Conservation (phyloP, 2,888 invertebrate genomes). For the Andrena dorsata region DNA sequence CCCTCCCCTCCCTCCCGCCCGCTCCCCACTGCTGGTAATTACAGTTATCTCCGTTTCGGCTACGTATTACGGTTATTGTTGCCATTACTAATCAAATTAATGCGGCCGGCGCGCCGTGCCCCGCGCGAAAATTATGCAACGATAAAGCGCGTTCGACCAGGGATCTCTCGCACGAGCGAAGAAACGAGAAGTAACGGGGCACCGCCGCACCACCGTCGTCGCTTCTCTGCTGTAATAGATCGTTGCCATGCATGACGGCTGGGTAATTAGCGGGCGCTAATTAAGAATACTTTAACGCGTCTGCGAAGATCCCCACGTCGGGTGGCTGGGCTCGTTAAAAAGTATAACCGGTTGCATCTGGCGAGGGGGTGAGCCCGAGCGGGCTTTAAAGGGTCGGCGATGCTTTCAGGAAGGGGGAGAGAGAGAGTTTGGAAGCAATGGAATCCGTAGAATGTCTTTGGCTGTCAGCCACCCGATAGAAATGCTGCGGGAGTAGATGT, state of each 20-base stretch:
- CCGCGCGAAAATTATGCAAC: conserved; percentile 40
- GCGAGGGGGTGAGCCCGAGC: no score
- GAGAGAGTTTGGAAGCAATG: no score
- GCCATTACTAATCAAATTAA: conserved; percentile 49
- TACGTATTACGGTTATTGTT: conserved; percentile 47
- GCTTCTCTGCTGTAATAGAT: conserved; percentile 2
- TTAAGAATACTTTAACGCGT: conserved; percentile 28
- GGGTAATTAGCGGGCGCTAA: conserved; percentile 24
- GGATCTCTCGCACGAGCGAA: not conserved
- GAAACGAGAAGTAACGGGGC: conserved; percentile 4
- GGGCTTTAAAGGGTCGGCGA: no score
- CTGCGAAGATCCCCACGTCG: not conserved
- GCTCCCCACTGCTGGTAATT: conserved; percentile 11
- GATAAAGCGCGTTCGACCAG: conserved; percentile 26
- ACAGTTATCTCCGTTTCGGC: conserved; percentile 36
- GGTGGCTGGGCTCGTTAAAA: not conserved
- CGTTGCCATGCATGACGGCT: conserved; percentile 5
- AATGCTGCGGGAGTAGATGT: no score
- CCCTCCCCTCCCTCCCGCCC: not conserved
- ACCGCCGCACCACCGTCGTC: not conserved
- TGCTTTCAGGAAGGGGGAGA: no score
- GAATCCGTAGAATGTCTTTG: no score
- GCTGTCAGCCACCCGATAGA: no score
- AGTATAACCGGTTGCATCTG: not conserved
- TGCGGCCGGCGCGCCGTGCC: conserved; percentile 2